These are phyloP conservation scores for Molanna angustata DNA, from an alignment of 2,888 invertebrate species.

Conservation along the genomic window DNA sequence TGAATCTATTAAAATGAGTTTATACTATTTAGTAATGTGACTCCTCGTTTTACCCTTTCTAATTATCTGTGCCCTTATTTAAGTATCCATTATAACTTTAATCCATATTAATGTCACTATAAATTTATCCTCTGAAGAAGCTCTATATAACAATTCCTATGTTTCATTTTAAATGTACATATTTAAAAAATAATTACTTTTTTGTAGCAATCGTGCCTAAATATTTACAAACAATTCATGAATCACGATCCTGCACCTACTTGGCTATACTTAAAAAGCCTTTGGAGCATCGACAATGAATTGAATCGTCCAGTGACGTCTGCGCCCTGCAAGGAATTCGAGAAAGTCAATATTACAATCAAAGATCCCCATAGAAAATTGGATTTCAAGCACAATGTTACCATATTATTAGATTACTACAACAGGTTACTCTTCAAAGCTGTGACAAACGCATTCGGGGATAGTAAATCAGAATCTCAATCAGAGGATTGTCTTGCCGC, in stretches of 20 bases:
- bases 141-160: too few relatives aligned
- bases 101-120: too few relatives aligned
- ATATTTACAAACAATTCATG: slow-evolving; percentile 52
- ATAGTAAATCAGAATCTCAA: too few relatives aligned
- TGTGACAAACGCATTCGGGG: not conserved
- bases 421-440: slow-evolving; percentile 1
- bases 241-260: slow-evolving; percentile 47
- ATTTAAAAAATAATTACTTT: too few relatives aligned
- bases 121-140: too few relatives aligned
- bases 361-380: slow-evolving; percentile 39
- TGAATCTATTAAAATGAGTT: too few relatives aligned
- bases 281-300: slow-evolving; percentile 40
- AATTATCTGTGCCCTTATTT: too few relatives aligned
- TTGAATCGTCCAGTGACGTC: slow-evolving; percentile 36
- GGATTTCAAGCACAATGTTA: slow-evolving; percentile 41
- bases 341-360: slow-evolving; percentile 40
- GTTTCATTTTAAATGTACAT: too few relatives aligned
- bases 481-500: too few relatives aligned
- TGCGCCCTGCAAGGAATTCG: slow-evolving; percentile 17
- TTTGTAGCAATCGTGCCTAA: slow-evolving; percentile 51
- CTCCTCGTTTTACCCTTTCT: too few relatives aligned
- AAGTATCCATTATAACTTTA: too few relatives aligned
- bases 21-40: too few relatives aligned
- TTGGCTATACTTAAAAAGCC: slow-evolving; percentile 42
- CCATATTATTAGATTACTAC: slow-evolving; percentile 40